Percentiles rank a stretch among this genome's conserved stretches.
These are phyloP conservation scores for Synanthedon andrenaeformis DNA, from an alignment of 2,888 invertebrate genomes.

Conservation along the genomic window DNA sequence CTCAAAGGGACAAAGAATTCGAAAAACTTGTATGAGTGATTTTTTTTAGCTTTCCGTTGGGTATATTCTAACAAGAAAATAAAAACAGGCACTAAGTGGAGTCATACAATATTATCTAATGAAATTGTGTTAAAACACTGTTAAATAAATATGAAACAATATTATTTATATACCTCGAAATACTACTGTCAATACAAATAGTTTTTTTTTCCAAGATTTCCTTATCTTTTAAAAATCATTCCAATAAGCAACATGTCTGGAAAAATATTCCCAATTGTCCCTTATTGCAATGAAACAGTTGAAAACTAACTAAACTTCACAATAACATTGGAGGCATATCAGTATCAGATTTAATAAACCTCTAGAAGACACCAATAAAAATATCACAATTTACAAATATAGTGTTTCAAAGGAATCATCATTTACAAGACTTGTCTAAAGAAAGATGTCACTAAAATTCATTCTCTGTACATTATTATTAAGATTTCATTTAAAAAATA, in stretches of 20 bases:
- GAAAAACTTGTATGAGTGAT: not conserved
- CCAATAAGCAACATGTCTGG: slow-evolving; percentile 22
- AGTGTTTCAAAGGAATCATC: slow-evolving; percentile 36
- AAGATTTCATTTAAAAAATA: slow-evolving; percentile 64
- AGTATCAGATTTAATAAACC: slow-evolving; percentile 15
- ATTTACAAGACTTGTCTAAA: slow-evolving; percentile 28
- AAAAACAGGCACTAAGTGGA: slow-evolving; percentile 5
- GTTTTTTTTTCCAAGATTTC: slow-evolving; percentile 37
- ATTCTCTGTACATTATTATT: slow-evolving; percentile 55
- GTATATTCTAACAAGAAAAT: slow-evolving; percentile 1
- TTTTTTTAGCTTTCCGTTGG: not conserved
- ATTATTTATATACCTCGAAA: slow-evolving; percentile 26
- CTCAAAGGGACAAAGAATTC: not conserved
- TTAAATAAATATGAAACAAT: slow-evolving; percentile 29
- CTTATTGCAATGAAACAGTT: slow-evolving; percentile 31
- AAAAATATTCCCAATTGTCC: slow-evolving; percentile 6
- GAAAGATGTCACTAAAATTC: slow-evolving; percentile 50
- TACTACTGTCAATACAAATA: slow-evolving; percentile 55
- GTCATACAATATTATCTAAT: slow-evolving; percentile 11
- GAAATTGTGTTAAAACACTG: slow-evolving; percentile 15
- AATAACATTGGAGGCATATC: not conserved
- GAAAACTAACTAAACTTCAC: slow-evolving; percentile 17
- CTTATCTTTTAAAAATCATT: slow-evolving; percentile 38
- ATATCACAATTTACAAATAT: slow-evolving; percentile 63
- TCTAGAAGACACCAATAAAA: slow-evolving; percentile 16